These are phyloP conservation scores for Solenopsis invicta DNA, from an alignment of 1,140 invertebrate species.

Conservation along the genomic window DNA sequence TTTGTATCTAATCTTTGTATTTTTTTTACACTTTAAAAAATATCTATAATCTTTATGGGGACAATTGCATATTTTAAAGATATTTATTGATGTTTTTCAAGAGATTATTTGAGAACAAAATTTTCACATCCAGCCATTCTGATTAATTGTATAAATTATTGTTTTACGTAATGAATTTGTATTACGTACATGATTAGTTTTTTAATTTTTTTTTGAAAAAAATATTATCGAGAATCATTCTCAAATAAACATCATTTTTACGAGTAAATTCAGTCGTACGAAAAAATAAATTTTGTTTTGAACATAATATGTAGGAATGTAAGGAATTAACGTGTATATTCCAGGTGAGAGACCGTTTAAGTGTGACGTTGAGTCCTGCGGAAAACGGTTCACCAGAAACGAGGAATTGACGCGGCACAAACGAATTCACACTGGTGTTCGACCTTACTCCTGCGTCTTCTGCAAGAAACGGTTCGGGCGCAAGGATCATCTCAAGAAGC, in stretches of 20 bases:
- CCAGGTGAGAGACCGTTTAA: slow-evolving; percentile 94
- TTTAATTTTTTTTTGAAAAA: not conserved
- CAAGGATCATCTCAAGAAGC: slow-evolving; percentile 95
- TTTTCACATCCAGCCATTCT: not conserved
- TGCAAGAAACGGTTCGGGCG: slow-evolving; percentile 96
- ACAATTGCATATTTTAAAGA: not conserved
- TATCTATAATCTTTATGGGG: not conserved
- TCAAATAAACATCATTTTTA: too few species aligned
- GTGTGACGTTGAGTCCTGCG: slow-evolving; percentile 94
- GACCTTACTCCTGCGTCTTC: slow-evolving; percentile 92
- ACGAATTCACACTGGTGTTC: slow-evolving; percentile 94
- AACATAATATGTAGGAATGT: not conserved
- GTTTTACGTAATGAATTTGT: not conserved
- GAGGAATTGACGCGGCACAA: slow-evolving; percentile 97
- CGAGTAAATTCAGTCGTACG: not conserved
- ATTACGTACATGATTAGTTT: not conserved
- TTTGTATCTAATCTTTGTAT: not conserved
- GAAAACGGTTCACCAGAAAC: slow-evolving; percentile 96
- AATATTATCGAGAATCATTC: not conserved
- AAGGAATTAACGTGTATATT: slow-evolving; percentile 8
- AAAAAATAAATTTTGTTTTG: not conserved
- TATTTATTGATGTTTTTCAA: not conserved
- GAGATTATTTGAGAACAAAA: not conserved
- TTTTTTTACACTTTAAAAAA: not conserved
- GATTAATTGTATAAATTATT: not conserved